These are phyloP conservation scores for Hafferia zeledoni DNA, from an alignment of 2,797 vertebrate species.

Conservation along the genomic window DNA sequence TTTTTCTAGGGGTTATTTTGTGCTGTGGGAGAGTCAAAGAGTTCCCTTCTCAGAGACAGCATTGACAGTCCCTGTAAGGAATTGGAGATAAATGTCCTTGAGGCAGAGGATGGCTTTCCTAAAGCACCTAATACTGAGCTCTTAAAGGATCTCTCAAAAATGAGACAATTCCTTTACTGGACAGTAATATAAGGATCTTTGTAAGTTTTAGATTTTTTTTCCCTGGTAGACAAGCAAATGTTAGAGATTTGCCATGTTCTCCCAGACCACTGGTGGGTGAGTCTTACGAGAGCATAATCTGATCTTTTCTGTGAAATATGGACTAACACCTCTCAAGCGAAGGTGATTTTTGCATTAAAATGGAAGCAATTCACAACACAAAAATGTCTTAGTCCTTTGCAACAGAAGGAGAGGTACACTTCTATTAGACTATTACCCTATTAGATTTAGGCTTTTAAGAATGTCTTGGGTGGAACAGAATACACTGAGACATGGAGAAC, in stretches of 20 bases:
- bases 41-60: not conserved
- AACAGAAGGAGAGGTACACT: not conserved
- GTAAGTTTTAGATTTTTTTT: not conserved
- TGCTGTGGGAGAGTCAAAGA: not conserved
- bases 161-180: not conserved
- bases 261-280: not conserved
- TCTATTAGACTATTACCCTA: not conserved
- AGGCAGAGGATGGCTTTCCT: conserved; percentile 14
- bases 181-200: not conserved
- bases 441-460: not conserved
- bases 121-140: not conserved
- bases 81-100: conserved; percentile 16
- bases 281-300: not conserved
- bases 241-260: not conserved
- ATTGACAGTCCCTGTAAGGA: conserved; percentile 13
- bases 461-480: not conserved
- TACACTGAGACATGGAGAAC: not conserved
- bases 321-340: not conserved
- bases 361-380: not conserved
- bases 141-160: not conserved
- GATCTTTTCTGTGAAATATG: not conserved
- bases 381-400: not conserved
- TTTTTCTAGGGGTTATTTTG: not conserved
- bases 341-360: not conserved
- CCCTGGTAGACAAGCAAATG: not conserved